Evolutionary conservation across 2,797 vertebrate genomes (phyloP).

Genomic region (Acipenser ruthenus): DNA sequence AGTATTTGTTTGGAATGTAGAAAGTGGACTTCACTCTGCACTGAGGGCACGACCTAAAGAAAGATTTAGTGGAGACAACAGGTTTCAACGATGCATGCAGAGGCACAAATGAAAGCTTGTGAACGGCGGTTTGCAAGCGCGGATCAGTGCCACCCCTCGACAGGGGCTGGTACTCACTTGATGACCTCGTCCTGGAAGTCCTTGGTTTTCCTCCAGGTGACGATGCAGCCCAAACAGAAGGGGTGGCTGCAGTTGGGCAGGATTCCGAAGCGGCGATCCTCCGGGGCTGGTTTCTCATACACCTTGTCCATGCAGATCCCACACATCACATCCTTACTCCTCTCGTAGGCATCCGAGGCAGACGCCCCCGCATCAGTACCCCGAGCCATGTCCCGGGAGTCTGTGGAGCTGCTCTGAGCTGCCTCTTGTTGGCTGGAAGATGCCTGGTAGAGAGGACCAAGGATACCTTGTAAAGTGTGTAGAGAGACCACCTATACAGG

Average conservation of each 20-base stretch:
- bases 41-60: constrained; percentile 73
- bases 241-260: constrained; percentile 79
- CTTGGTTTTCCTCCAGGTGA: constrained; percentile 72
- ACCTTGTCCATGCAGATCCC: constrained; percentile 90
- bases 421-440: constrained; percentile 16
- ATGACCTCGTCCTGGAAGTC: constrained; percentile 59
- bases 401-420: constrained; percentile 28
- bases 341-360: constrained; percentile 31
- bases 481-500: not conserved
- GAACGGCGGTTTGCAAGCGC: not conserved
- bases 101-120: not conserved
- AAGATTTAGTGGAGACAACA: not conserved
- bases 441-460: constrained; percentile 24
- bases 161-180: constrained; percentile 54
- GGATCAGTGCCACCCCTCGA: no score
- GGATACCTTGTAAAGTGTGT: not conserved
- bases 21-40: constrained; percentile 76
- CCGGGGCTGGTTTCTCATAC: constrained; percentile 59
- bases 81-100: constrained; percentile 12
- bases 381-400: constrained; percentile 13
- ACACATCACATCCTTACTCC: constrained; percentile 66
- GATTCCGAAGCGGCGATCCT: constrained; percentile 71
- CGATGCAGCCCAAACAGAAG: constrained; percentile 76
- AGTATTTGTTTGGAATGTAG: constrained; percentile 78
- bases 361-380: not conserved